Conservation (phyloP, 2,113 vertebrate species). For the Ciconia maguari region DNA sequence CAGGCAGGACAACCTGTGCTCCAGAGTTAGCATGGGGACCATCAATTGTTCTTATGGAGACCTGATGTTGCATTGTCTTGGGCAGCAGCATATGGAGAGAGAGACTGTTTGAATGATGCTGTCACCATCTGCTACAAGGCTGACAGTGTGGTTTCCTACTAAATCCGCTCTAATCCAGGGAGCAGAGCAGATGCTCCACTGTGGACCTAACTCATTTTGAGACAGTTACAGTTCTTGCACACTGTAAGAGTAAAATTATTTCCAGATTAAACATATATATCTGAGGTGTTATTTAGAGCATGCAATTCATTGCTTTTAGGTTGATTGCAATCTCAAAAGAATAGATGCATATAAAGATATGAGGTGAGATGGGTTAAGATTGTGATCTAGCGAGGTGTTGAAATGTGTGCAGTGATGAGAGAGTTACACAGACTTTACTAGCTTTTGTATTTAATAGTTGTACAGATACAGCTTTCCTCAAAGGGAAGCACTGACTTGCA, state of each 20-base stretch:
- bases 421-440: neutral
- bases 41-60: neutral
- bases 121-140: neutral
- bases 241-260: neutral
- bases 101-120: neutral
- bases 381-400: neutral
- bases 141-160: neutral
- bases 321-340: neutral
- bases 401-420: neutral
- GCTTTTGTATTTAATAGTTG: neutral
- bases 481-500: neutral
- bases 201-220: neutral
- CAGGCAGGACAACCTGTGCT: neutral
- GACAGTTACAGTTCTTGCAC: neutral
- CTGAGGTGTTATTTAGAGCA: neutral
- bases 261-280: neutral
- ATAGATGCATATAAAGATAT: neutral
- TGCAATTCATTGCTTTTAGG: neutral
- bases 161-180: neutral
- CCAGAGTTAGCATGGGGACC: neutral
- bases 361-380: neutral
- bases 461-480: neutral
- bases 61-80: neutral
- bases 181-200: neutral
- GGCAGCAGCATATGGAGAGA: rapidly evolving